Conservation (phyloP, 2,113 vertebrate genomes). For the Passer montanus region DNA sequence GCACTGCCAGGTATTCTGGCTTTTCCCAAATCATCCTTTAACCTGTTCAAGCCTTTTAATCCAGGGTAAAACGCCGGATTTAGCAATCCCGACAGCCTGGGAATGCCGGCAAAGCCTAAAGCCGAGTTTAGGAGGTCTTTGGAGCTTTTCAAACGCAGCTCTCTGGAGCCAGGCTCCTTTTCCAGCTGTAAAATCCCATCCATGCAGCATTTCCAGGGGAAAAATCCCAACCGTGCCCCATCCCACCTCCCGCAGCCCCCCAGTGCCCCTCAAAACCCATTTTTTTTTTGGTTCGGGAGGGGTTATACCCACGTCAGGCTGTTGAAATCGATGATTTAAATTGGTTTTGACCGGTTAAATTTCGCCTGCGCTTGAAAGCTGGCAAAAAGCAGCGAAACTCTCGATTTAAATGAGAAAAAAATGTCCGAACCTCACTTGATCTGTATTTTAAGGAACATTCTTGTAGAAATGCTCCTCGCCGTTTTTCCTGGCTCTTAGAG, state of each 20-base stretch:
- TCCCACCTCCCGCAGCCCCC: neutral
- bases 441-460: conserved; percentile 40
- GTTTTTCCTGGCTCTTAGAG: conserved; percentile 7
- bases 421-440: neutral
- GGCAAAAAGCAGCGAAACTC: neutral
- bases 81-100: neutral
- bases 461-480: neutral
- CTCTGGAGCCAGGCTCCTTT: neutral
- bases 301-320: too few species aligned
- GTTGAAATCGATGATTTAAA: neutral
- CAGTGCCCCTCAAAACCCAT: fast-evolving
- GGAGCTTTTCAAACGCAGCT: neutral
- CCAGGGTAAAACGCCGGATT: neutral
- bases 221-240: neutral
- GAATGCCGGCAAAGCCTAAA: neutral
- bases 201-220: neutral
- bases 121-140: neutral
- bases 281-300: fast-evolving
- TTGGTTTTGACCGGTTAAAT: neutral
- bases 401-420: neutral
- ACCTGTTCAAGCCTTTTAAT: neutral
- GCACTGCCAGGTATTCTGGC: neutral
- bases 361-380: neutral
- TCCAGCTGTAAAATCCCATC: neutral
- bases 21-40: neutral